These are phyloP conservation scores for Pleuronectes platessa DNA, from an alignment of 2,113 vertebrate genomes.

Conservation along the genomic window DNA sequence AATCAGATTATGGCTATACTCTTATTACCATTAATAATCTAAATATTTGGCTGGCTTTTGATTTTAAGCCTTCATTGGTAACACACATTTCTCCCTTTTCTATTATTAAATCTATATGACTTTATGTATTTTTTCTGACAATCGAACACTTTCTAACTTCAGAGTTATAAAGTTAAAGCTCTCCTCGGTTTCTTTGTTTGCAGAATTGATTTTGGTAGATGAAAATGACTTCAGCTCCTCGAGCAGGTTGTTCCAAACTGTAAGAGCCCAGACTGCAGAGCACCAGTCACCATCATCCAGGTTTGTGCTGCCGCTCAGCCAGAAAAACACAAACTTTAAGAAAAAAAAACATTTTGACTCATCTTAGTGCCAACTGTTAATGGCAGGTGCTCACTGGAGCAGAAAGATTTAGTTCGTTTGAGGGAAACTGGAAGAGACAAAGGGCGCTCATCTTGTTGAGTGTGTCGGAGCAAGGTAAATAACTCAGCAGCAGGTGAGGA, in stretches of 20 bases:
- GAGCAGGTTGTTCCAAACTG: background rate
- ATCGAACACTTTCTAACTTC: background rate
- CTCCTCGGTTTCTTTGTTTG: background rate
- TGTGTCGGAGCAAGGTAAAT: constrained; percentile 45
- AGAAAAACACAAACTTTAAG: constrained; percentile 5
- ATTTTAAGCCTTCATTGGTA: background rate
- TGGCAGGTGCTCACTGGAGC: background rate
- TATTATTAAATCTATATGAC: background rate
- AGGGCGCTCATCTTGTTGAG: constrained; percentile 17
- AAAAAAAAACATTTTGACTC: constrained; percentile 8
- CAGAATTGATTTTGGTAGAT: background rate
- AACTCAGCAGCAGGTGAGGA: constrained; percentile 46
- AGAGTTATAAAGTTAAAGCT: background rate
- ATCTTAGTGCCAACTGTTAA: constrained; percentile 25
- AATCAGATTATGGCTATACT: no score
- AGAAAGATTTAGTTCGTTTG: no score
- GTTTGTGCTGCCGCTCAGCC: background rate
- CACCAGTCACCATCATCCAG: background rate
- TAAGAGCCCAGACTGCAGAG: background rate
- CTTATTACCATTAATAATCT: no score
- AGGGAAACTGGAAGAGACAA: constrained; percentile 11
- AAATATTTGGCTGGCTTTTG: background rate
- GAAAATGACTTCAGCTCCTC: background rate
- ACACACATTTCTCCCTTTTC: no score
- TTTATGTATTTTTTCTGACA: background rate